Evolutionary conservation across 1,140 invertebrate species (phyloP).

Genomic region (Pogonus chalceus): DNA sequence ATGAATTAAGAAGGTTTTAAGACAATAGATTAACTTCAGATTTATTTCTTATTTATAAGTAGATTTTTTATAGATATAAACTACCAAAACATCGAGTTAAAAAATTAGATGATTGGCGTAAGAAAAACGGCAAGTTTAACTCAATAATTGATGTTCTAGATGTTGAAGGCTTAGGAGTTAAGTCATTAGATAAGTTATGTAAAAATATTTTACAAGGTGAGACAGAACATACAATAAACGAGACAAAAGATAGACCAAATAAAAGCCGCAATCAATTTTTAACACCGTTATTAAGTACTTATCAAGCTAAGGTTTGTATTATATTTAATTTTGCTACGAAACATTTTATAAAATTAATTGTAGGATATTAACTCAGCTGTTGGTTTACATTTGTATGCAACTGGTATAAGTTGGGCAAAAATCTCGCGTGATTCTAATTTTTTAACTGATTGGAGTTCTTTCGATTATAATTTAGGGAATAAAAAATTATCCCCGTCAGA

Average conservation of each 20-base stretch:
- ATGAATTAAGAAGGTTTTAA: not conserved
- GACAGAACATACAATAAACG: not conserved
- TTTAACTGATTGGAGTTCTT: constrained; percentile 3
- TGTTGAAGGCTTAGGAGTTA: not conserved
- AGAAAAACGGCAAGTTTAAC: constrained; percentile 7
- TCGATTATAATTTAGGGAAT: not conserved
- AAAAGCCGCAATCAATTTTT: constrained; percentile 4
- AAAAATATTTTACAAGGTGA: constrained; percentile 5
- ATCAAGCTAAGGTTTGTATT: not conserved
- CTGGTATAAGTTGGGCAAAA: constrained; percentile 7
- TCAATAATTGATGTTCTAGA: not conserved
- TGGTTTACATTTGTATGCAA: not conserved
- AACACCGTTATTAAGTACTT: not conserved
- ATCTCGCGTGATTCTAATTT: not conserved
- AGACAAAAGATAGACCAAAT: not conserved
- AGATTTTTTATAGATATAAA: not conserved
- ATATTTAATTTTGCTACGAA: not conserved
- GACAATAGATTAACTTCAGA: not conserved
- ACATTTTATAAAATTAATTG: not conserved
- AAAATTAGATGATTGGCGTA: not conserved
- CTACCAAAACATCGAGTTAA: not conserved
- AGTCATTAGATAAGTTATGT: constrained; percentile 1
- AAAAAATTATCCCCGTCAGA: not conserved
- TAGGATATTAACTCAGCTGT: constrained; percentile 1
- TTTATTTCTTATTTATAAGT: not conserved